Conservation (phyloP, 2,888 invertebrate species). For the Acrocera orbiculus region DNA sequence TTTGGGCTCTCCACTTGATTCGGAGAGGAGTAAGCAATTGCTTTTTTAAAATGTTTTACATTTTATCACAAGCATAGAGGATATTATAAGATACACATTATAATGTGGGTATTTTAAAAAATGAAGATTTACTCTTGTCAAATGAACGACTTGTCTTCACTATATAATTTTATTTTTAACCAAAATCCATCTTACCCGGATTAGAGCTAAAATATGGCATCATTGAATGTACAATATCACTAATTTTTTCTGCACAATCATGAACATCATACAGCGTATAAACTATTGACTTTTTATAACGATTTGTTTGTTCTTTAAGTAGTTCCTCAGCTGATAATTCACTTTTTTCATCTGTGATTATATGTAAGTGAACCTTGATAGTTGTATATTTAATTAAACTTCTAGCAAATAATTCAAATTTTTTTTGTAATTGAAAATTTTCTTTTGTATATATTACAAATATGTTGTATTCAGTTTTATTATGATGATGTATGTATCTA, state of each 20-base stretch:
- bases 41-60: too few species aligned
- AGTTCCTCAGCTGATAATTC: conserved; percentile 35
- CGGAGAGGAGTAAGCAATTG: too few species aligned
- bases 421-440: conserved; percentile 26
- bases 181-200: conserved; percentile 40
- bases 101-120: too few species aligned
- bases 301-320: conserved; percentile 28
- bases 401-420: conserved; percentile 27
- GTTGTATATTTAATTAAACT: conserved; percentile 25
- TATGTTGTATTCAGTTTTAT: conserved; percentile 23
- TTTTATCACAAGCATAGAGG: too few species aligned
- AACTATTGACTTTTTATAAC: conserved; percentile 30
- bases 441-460: conserved; percentile 29
- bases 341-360: conserved; percentile 43
- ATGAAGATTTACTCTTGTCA: too few species aligned
- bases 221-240: conserved; percentile 46
- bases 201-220: conserved; percentile 52
- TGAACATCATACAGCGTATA: conserved; percentile 43
- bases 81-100: too few species aligned
- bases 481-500: conserved; percentile 11
- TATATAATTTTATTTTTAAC: too few species aligned
- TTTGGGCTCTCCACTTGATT: too few species aligned
- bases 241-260: conserved; percentile 38
- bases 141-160: too few species aligned
- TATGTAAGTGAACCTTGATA: conserved; percentile 38